Conservation (phyloP, 1,140 invertebrate genomes). For the Drosophila tropicalis region DNA sequence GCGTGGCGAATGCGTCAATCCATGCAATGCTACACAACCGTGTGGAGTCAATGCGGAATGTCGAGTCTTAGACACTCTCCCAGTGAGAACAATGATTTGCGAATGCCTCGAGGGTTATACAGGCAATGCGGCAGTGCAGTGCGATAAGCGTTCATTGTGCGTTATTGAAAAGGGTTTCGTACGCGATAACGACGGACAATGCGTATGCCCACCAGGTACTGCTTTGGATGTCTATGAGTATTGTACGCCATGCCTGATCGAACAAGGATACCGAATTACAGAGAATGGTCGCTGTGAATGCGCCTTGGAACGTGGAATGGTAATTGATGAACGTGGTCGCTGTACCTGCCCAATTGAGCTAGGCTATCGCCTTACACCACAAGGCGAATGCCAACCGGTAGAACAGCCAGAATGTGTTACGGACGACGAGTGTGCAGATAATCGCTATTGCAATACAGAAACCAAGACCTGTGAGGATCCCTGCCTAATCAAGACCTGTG, state of each 20-base stretch:
- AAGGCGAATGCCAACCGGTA: conserved; percentile 87
- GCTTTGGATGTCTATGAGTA: conserved; percentile 90
- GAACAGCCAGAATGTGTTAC: conserved; percentile 87
- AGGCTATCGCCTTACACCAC: conserved; percentile 87
- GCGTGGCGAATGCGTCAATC: conserved; percentile 91
- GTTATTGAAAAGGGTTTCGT: conserved; percentile 89
- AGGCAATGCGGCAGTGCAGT: conserved; percentile 91
- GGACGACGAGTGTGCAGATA: conserved; percentile 91
- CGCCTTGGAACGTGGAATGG: conserved; percentile 89
- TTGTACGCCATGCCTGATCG: conserved; percentile 88
- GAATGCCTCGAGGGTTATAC: conserved; percentile 93
- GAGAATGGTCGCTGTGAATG: conserved; percentile 91
- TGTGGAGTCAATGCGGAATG: conserved; percentile 93
- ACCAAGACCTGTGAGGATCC: conserved; percentile 90
- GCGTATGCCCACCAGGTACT: conserved; percentile 89
- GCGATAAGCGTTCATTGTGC: conserved; percentile 88
- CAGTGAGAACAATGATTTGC: conserved; percentile 94
- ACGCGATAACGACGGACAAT: conserved; percentile 88
- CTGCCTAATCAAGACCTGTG: conserved; percentile 89
- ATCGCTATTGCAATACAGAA: conserved; percentile 88
- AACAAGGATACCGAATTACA: conserved; percentile 90
- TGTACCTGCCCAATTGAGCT: conserved; percentile 90
- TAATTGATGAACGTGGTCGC: conserved; percentile 89
- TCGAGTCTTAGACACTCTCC: conserved; percentile 90
- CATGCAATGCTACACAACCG: conserved; percentile 90